A percentile compares a stretch with the other conserved stretches of the same genome.
Conservation (phyloP, 2,888 invertebrate genomes). For the Nowickia ferox region DNA sequence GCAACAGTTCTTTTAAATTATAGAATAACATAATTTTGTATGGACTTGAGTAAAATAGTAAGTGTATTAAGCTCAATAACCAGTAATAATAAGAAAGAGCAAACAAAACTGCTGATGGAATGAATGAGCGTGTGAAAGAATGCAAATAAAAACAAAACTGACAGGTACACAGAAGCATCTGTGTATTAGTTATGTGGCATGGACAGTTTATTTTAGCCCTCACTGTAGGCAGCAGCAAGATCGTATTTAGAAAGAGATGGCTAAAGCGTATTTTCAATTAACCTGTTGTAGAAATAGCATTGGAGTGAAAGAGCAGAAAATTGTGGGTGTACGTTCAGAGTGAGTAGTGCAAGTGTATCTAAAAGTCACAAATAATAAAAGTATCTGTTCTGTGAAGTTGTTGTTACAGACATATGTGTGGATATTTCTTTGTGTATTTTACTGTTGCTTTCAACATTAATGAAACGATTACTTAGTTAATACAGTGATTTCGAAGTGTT, state of each 20-base stretch:
- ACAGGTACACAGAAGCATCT: background rate
- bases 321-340: background rate
- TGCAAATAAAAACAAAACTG: constrained; percentile 17
- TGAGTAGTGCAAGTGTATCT: constrained; percentile 42
- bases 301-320: constrained; percentile 41
- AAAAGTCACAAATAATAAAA: constrained; percentile 2
- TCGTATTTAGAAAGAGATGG: constrained; percentile 48
- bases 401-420: constrained; percentile 24
- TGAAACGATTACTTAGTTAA: constrained; percentile 74
- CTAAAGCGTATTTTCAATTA: background rate
- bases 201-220: constrained; percentile 1
- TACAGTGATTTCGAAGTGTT: constrained; percentile 78
- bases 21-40: background rate
- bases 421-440: constrained; percentile 41
- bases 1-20: background rate
- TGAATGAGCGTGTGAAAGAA: background rate
- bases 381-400: constrained; percentile 65
- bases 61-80: background rate
- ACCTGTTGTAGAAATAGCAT: background rate
- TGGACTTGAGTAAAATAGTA: background rate
- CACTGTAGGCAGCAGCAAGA: constrained; percentile 45
- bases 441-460: constrained; percentile 18
- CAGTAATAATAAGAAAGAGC: background rate
- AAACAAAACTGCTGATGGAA: background rate
- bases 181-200: background rate